Evolutionary conservation across 2,888 invertebrate genomes (phyloP), one percentile per base, ranked within the genome.

Genomic region (Octodonta nipae): DNA sequence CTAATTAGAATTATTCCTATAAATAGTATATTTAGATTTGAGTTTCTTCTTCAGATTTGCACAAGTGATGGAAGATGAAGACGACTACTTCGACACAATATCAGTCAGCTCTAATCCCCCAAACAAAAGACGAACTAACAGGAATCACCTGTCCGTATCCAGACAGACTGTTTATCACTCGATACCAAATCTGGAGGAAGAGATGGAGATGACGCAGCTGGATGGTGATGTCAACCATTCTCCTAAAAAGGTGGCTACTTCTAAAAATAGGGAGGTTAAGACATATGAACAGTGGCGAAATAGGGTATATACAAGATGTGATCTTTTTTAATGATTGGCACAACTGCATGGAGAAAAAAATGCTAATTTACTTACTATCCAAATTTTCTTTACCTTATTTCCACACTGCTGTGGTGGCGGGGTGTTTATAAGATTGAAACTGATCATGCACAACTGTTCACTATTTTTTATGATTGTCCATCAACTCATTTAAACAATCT

Each of bases 281-380:
- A 68, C 70, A 52, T 70, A 70, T 63, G 63, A 65, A 61, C 68
- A 70, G 64, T 71, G 70, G 71, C 69, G 67, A 64, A 63, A 66
- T 65, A 67, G 68, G 71, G 70, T 71, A 71, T 60, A 50, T n/a
- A n/a, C n/a, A n/a, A n/a, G n/a, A 47, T 43, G 33, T 38, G 41
- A 37, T 33, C 35, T 33, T 37, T 32, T 38, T 32, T 32, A 32
- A 24, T 33, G 13, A 24, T 24, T 22, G 32, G 34, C 34, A 34
- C 34, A 30, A 20, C 13, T 30, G 34, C 34, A 34, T 34, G 34
- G n/a, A 22, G 22, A 11, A n/a, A 22, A 22, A 15, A 8, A 28
- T 30, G 25, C 34, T 30, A 28, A 33, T 28, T 25, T 28, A 25
- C n/a, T 15, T 28, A 14, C 24, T 20, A n/a, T 25, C 20, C n/a